phyloP scores from a whole-genome alignment of 2,797 vertebrate species.

The Holocentrus rufus region DNA sequence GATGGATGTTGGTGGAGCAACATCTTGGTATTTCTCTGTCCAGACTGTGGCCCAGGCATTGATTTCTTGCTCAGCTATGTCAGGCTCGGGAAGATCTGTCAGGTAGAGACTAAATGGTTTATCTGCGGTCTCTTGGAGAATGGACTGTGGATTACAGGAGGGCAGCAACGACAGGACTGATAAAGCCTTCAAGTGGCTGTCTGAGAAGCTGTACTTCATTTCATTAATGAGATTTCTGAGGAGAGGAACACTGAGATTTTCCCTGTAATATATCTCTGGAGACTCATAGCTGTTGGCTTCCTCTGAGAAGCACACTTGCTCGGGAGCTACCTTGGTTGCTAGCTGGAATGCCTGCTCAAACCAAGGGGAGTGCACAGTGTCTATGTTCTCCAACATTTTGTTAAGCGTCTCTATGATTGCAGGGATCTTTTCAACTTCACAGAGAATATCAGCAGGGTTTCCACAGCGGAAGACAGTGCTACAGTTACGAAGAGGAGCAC shows the following conservation, averaged over 20 bases:
- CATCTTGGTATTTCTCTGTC: conserved; percentile 92
- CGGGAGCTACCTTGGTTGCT: conserved; percentile 86
- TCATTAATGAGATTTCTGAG: conserved; percentile 89
- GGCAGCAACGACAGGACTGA: conserved; percentile 93
- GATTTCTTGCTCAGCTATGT: conserved; percentile 89
- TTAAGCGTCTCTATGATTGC: conserved; percentile 88
- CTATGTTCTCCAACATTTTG: conserved; percentile 92
- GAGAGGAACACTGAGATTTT: conserved; percentile 88
- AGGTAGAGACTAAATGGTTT: conserved; percentile 90
- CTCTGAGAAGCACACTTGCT: conserved; percentile 84
- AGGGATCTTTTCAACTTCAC: conserved; percentile 92
- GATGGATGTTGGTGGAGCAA: conserved; percentile 90
- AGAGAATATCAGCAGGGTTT: conserved; percentile 94
- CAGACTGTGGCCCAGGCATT: conserved; percentile 93
- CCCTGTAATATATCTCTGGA: conserved; percentile 92
- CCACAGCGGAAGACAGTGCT: conserved; percentile 95
- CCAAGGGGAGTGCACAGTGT: conserved; percentile 89
- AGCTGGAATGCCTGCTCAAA: conserved; percentile 94
- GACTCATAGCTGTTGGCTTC: conserved; percentile 84
- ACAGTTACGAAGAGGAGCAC: conserved; percentile 93
- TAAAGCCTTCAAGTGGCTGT: conserved; percentile 90
- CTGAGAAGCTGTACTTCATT: conserved; percentile 93
- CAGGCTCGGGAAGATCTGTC: conserved; percentile 90
- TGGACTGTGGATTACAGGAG: conserved; percentile 87
- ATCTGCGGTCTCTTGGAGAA: conserved; percentile 85